Conservation (phyloP, 2,888 invertebrate genomes). For the Drosophila robusta region DNA sequence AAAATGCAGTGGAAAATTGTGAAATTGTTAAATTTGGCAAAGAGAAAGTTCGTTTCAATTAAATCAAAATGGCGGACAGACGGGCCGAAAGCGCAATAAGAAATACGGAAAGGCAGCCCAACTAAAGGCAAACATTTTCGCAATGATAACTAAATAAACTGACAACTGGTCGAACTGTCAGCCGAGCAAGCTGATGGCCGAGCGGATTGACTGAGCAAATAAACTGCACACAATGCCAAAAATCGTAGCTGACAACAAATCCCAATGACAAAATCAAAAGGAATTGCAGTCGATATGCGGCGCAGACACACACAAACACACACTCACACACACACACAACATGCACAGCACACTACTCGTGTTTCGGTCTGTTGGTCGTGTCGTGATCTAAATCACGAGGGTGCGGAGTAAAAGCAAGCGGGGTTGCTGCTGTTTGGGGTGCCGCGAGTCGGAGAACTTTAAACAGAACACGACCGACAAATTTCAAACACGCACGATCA, state of each 20-base stretch:
- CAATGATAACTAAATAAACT: conserved; percentile 77
- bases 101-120: conserved; percentile 12
- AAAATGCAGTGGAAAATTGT: conserved; percentile 57
- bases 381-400: conserved; percentile 23
- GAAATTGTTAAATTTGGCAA: conserved; percentile 36
- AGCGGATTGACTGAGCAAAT: conserved; percentile 44
- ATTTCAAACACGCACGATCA: neutral
- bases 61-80: neutral
- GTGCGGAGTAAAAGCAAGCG: neutral
- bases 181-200: conserved; percentile 1
- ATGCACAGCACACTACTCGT: conserved; percentile 58
- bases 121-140: conserved; percentile 68
- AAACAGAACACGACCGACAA: neutral
- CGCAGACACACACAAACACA: conserved; percentile 13
- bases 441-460: neutral
- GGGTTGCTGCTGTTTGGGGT: conserved; percentile 1
- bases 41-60: conserved; percentile 17
- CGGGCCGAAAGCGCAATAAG: conserved; percentile 11
- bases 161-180: conserved; percentile 18
- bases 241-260: conserved; percentile 79
- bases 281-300: conserved; percentile 76
- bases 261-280: conserved; percentile 78
- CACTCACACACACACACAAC: conserved; percentile 1
- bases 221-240: conserved; percentile 52
- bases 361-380: conserved; percentile 74